Conservation (phyloP, 2,797 vertebrate species). For the Rhinophrynus dorsalis region DNA sequence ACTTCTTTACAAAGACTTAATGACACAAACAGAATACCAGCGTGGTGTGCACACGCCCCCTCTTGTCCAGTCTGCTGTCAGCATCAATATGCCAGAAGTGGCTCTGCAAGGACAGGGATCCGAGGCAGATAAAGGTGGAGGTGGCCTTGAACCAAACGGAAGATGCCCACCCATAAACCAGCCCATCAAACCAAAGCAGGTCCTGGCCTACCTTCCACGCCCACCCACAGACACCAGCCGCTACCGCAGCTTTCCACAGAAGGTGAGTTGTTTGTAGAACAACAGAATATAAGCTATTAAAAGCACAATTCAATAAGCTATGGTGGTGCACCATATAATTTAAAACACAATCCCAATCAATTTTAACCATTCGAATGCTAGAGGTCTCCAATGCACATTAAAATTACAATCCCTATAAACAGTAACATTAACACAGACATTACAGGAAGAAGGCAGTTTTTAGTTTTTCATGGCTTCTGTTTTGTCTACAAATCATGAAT, state of each 20-base stretch:
- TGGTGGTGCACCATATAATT: too few species aligned
- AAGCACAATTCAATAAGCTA: too few species aligned
- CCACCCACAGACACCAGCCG: conserved; percentile 54
- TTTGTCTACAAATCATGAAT: too few species aligned
- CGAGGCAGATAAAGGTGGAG: not conserved
- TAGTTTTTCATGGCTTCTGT: too few species aligned
- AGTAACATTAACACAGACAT: too few species aligned
- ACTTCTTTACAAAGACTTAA: not conserved
- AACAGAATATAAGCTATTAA: too few species aligned
- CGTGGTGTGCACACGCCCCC: conserved; percentile 21
- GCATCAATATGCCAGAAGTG: conserved; percentile 23
- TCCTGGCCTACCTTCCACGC: conserved; percentile 66
- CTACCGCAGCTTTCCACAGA: conserved; percentile 60
- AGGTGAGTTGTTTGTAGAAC: too few species aligned
- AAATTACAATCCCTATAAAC: too few species aligned
- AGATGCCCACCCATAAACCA: not conserved
- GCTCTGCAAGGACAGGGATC: not conserved
- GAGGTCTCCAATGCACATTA: too few species aligned
- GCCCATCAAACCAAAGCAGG: conserved; percentile 13
- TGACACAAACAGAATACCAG: conserved; percentile 41
- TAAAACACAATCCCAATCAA: too few species aligned
- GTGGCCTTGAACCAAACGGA: conserved; percentile 5
- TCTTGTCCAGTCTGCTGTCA: conserved; percentile 23
- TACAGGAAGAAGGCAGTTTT: too few species aligned
- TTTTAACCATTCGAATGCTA: too few species aligned